These are phyloP conservation scores for Hoplodrina blanda DNA, from an alignment of 2,888 invertebrate species.

Conservation along the genomic window DNA sequence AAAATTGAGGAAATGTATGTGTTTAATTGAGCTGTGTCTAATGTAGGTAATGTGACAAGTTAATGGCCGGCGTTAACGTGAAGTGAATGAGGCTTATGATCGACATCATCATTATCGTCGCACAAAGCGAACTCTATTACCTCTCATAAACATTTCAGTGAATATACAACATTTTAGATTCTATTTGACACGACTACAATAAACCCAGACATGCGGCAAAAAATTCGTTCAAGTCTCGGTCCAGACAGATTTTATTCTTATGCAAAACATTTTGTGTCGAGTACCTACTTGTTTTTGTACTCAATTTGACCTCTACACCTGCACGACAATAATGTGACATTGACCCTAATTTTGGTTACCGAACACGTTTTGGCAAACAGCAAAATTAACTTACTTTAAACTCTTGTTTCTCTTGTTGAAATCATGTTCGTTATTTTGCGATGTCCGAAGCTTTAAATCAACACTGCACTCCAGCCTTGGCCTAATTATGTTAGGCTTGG, in stretches of 20 bases:
- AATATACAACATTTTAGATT: background rate
- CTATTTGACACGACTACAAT: slow-evolving; percentile 8
- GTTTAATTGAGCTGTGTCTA: slow-evolving; percentile 10
- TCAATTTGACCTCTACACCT: slow-evolving; percentile 53
- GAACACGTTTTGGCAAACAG: slow-evolving; percentile 38
- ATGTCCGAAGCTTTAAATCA: slow-evolving; percentile 2
- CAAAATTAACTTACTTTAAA: slow-evolving; percentile 37
- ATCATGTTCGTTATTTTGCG: background rate
- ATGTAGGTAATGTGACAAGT: slow-evolving; percentile 8
- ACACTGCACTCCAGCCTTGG: slow-evolving; percentile 22
- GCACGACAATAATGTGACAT: slow-evolving; percentile 46
- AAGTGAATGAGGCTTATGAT: slow-evolving; percentile 1
- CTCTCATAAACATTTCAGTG: too few relatives aligned
- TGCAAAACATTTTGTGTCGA: slow-evolving; percentile 21
- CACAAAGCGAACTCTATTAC: background rate
- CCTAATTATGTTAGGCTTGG: slow-evolving; percentile 17
- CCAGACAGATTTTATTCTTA: slow-evolving; percentile 28
- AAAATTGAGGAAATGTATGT: background rate
- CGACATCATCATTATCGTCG: background rate
- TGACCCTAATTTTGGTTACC: slow-evolving; percentile 51
- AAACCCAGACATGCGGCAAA: slow-evolving; percentile 6
- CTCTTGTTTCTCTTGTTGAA: slow-evolving; percentile 29
- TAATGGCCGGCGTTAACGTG: background rate
- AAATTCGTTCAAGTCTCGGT: slow-evolving; percentile 14
- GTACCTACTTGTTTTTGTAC: slow-evolving; percentile 23